Percentiles rank a stretch among this genome's conserved stretches.
Conservation (phyloP, 1,140 invertebrate genomes). For the Lepidotrigona ventralis region DNA sequence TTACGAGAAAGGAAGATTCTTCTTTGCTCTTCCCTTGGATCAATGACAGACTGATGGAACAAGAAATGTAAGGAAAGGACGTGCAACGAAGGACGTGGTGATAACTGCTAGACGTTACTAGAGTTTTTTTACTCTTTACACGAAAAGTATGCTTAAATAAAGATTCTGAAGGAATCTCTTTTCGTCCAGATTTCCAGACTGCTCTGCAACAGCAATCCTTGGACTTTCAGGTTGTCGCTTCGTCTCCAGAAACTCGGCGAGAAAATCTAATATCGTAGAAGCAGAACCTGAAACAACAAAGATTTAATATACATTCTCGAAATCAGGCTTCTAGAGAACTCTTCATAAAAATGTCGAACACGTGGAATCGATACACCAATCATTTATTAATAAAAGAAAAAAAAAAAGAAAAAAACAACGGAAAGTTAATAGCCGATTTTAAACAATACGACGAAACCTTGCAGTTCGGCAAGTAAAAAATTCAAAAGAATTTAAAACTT, state of each 20-base stretch:
- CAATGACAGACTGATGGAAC: neutral
- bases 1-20: neutral
- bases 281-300: constrained; percentile 50
- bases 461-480: no score
- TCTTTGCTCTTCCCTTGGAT: no score
- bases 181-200: neutral
- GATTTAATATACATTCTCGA: constrained; percentile 17
- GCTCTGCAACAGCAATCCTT: neutral
- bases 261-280: constrained; percentile 3
- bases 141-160: constrained; percentile 29
- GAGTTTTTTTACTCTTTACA: neutral
- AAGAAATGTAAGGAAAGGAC: neutral
- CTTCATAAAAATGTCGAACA: neutral
- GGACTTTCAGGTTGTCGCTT: neutral
- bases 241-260: constrained; percentile 10
- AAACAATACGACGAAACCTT: no score
- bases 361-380: neutral
- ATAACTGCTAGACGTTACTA: constrained; percentile 15
- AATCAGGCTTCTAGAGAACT: neutral
- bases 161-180: constrained; percentile 23
- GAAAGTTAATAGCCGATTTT: no score
- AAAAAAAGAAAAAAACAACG: neutral
- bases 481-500: no score
- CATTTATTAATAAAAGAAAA: neutral
- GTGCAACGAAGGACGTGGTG: constrained; percentile 38